Evolutionary conservation across 2,113 vertebrate species (phyloP), one percentile per base, ranked within the genome.

Genomic region (Natator depressus): DNA sequence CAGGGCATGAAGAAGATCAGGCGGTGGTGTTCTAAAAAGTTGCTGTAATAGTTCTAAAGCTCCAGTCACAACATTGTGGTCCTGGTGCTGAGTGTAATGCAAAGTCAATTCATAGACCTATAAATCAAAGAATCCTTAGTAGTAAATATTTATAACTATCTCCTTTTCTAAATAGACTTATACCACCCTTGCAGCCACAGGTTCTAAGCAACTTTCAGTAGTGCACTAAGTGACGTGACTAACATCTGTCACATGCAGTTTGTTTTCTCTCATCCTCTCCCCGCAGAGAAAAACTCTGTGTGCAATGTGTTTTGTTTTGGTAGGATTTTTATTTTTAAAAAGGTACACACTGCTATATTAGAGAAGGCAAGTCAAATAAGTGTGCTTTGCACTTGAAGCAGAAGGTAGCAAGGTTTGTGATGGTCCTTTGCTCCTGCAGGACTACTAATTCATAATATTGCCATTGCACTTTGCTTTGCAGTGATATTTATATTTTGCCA

Each of bases 61-160:
- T 1, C 99, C 99, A 0, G 99, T 99, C 89, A 99, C 99, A 86
- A 99, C 99, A 3, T 99, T 99, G 95, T 99, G 99, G 97, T 99
- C 99, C 90, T 98, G 98, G 97, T 99, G 99, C 94, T 99, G 99
- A 0, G 99, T 99, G 96, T 99, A 99, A 97, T 99, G 99, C 85
- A 99, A 97, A n/a, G 99, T 99, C 98, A 99, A 93, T 75, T 99
- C 99, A 35, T 99, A 99, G 87, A 99, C 99, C 99, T 99, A 82
- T 82, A 89, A 72, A 9, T 4, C 82, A 89, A 69, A 16, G 31
- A 90, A 59, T 47, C 7, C 72, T 11, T 57, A 25, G 3, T 80
- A 0, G 93, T 65, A 95, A 35, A 47, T 24, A 89, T 47, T 47
- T 88, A 84, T 69, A 84, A 81, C 2, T 20, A 38, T 81, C 1